Evolutionary conservation across 1,140 invertebrate species (phyloP).

Genomic region (Pseudomyrmex flavicornis): DNA sequence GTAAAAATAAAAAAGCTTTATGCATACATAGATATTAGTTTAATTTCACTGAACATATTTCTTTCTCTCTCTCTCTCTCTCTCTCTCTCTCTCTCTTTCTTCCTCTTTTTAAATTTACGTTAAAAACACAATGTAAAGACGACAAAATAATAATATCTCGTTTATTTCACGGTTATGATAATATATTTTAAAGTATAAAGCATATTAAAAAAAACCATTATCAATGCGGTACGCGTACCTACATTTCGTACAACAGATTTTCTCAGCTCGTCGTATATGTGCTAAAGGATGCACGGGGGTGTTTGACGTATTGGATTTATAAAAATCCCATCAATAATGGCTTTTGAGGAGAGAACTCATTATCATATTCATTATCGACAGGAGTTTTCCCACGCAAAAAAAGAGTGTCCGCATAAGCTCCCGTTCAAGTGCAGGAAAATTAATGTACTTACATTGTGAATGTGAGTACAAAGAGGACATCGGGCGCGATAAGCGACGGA

Average conservation of each 20-base stretch:
- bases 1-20: neutral
- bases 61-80: no score
- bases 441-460: conserved; percentile 53
- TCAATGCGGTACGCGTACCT: neutral
- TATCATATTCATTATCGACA: conserved; percentile 52
- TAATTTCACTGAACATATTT: neutral
- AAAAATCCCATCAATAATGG: conserved; percentile 42
- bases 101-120: neutral
- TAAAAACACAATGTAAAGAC: neutral
- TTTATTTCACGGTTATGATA: no score
- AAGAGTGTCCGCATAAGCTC: conserved; percentile 31
- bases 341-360: conserved; percentile 12
- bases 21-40: neutral
- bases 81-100: no score
- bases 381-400: conserved; percentile 42
- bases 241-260: neutral
- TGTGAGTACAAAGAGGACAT: conserved; percentile 43
- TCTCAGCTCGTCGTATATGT: neutral
- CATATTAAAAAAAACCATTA: neutral
- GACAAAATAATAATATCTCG: neutral
- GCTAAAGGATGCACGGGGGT: neutral
- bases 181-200: no score
- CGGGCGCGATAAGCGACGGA: conserved; percentile 47
- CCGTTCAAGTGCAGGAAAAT: conserved; percentile 50
- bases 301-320: conserved; percentile 33